phyloP scores from a whole-genome alignment of 2,797 vertebrate genomes.

The Steatocranus sp. region DNA sequence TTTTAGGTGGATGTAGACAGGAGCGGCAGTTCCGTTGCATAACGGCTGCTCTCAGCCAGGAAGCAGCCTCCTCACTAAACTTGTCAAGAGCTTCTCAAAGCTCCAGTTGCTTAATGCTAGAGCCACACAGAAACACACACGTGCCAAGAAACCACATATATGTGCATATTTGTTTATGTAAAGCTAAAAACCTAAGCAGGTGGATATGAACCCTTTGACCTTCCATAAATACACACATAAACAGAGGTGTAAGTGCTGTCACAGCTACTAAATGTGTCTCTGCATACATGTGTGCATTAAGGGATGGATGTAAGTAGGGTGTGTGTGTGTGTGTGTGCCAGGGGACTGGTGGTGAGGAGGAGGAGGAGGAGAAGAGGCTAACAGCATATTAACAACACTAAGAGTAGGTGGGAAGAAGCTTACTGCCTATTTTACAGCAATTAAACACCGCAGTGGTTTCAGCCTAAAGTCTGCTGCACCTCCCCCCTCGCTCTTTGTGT shows the following conservation, averaged over 20 bases:
- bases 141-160: neutral
- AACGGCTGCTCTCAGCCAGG: slow-evolving; percentile 11
- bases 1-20: slow-evolving; percentile 4
- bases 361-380: slow-evolving; percentile 45
- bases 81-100: slow-evolving; percentile 31
- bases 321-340: slow-evolving; percentile 11
- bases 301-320: neutral
- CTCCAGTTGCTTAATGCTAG: neutral
- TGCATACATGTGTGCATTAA: neutral
- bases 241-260: neutral
- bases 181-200: neutral
- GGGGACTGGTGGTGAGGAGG: neutral
- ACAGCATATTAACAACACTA: slow-evolving; percentile 59
- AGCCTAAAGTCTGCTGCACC: slow-evolving; percentile 41
- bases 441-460: slow-evolving; percentile 56
- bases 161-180: neutral
- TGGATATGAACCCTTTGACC: neutral
- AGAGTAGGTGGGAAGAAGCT: slow-evolving; percentile 61
- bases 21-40: slow-evolving; percentile 11
- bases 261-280: neutral
- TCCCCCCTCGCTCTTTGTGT: slow-evolving; percentile 29
- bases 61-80: neutral
- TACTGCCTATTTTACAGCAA: slow-evolving; percentile 65
- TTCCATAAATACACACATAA: neutral
- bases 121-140: neutral